phyloP scores from a whole-genome alignment of 2,113 vertebrate genomes.

The Mohoua ochrocephala region DNA sequence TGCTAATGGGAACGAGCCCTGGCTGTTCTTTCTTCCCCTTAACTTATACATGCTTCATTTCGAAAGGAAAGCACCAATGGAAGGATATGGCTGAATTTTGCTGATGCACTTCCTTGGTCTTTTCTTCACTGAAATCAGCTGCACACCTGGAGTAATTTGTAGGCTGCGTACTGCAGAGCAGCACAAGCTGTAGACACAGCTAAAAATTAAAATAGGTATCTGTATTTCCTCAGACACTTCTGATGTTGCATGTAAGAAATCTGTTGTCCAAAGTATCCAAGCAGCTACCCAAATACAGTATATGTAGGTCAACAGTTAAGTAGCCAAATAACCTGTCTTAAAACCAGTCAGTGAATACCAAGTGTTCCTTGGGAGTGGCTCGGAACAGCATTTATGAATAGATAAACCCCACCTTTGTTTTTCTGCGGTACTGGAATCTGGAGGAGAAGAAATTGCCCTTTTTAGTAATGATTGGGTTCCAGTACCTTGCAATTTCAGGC shows the following conservation, averaged over 20 bases:
- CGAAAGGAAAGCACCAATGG: neutral
- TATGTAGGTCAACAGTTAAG: neutral
- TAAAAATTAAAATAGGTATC: neutral
- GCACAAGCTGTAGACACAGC: neutral
- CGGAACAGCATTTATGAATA: neutral
- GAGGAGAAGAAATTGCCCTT: neutral
- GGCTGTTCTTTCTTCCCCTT: neutral
- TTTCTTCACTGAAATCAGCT: neutral
- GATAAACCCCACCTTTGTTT: slow-evolving; percentile 21
- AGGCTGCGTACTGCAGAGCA: neutral
- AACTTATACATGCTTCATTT: neutral
- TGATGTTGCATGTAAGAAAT: neutral
- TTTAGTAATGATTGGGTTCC: neutral
- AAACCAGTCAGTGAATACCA: neutral
- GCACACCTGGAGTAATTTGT: neutral
- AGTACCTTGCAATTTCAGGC: neutral
- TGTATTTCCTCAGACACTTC: neutral
- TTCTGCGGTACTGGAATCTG: neutral
- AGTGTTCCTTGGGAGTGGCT: slow-evolving; percentile 1
- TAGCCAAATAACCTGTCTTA: neutral
- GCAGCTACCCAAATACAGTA: neutral
- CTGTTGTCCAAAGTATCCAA: neutral
- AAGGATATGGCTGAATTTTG: neutral
- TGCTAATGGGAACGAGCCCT: neutral
- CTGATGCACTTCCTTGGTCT: neutral